Conservation (phyloP, 2,113 vertebrate species). For the Emberiza fucata region DNA sequence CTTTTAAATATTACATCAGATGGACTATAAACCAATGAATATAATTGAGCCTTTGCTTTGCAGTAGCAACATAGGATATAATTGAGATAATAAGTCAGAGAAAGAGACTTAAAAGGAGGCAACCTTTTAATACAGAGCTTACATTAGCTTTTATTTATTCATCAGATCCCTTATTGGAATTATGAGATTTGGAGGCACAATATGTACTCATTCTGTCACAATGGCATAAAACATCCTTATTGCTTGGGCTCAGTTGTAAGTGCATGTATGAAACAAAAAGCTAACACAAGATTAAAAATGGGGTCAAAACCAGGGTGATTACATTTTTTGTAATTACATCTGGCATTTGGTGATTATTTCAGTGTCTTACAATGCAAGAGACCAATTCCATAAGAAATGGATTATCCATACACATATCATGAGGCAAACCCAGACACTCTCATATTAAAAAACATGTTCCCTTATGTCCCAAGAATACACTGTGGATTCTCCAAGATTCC, state of each 20-base stretch:
- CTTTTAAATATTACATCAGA: neutral
- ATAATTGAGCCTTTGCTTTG: neutral
- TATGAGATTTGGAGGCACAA: neutral
- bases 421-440: neutral
- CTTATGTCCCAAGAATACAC: neutral
- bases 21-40: neutral
- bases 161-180: neutral
- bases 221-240: neutral
- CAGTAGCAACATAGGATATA: neutral
- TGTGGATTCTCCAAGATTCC: neutral
- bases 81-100: neutral
- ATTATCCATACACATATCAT: neutral
- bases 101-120: neutral
- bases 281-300: neutral
- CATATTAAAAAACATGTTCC: neutral
- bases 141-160: neutral
- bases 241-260: neutral
- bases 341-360: conserved; percentile 35
- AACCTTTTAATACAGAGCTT: neutral
- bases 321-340: conserved; percentile 37
- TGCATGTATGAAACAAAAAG: neutral
- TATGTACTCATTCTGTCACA: neutral
- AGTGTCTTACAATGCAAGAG: neutral
- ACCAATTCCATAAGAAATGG: conserved; percentile 15
- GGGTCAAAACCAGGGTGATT: conserved; percentile 15